These are phyloP conservation scores for Gnathonemus longibarbis DNA, from an alignment of 2,113 vertebrate genomes.

Conservation along the genomic window DNA sequence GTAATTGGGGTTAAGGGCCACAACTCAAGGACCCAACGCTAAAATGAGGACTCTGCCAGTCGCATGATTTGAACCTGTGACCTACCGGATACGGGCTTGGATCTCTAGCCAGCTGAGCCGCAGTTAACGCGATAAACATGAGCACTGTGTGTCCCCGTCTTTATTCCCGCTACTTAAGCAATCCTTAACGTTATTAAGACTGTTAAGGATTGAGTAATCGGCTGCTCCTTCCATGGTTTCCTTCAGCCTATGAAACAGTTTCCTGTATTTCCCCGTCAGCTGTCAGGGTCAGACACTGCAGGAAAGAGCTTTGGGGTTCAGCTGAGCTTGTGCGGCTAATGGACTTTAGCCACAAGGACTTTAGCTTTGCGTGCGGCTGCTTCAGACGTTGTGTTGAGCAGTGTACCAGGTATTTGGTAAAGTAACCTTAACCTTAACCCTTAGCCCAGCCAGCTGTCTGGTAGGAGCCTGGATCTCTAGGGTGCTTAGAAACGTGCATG, in stretches of 20 bases:
- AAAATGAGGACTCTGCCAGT: neutral
- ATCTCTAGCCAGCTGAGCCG: neutral
- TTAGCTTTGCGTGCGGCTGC: neutral
- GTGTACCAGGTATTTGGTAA: neutral
- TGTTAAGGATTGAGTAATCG: neutral
- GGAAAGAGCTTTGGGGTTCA: neutral
- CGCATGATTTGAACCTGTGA: neutral
- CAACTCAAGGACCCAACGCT: neutral
- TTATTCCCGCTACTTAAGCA: neutral
- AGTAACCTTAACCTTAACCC: too few species aligned
- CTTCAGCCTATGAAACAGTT: neutral
- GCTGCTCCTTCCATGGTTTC: neutral
- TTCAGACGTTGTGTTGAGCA: neutral
- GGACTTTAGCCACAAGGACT: neutral
- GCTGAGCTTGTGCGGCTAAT: neutral
- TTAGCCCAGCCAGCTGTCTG: neutral
- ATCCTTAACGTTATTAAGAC: conserved; percentile 7
- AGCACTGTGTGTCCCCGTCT: neutral
- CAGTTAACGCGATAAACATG: neutral
- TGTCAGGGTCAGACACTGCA: neutral
- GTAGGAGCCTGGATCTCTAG: neutral
- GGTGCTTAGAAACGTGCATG: neutral
- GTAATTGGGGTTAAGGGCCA: neutral
- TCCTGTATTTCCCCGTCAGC: neutral
- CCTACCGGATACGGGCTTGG: neutral